Percentiles rank a stretch among this genome's conserved stretches.
These are phyloP conservation scores for Eospalax fontanierii DNA, from an alignment of 2,797 vertebrate species.

Conservation along the genomic window DNA sequence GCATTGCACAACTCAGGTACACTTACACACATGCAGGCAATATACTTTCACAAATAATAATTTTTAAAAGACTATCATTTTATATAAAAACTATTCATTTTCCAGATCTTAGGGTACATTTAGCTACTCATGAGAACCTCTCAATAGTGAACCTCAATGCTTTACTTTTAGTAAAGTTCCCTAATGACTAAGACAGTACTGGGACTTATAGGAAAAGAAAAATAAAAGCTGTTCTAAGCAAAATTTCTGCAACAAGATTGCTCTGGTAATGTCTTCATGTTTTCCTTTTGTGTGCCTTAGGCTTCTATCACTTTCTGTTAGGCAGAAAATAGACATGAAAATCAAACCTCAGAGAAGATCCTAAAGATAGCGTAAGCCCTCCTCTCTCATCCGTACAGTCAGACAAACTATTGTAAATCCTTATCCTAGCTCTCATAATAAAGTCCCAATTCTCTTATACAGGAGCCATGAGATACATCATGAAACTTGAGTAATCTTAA, in stretches of 20 bases:
- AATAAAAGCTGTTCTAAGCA: neutral
- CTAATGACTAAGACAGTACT: neutral
- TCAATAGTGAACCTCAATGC: neutral
- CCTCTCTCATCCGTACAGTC: neutral
- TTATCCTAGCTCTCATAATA: neutral
- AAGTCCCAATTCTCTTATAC: neutral
- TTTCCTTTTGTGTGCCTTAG: neutral
- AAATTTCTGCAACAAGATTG: neutral
- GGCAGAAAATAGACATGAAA: neutral
- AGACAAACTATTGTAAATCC: neutral
- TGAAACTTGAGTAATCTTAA: neutral
- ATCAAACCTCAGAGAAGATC: no score
- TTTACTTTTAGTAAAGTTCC: neutral
- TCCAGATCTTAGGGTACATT: neutral
- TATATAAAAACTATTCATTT: neutral
- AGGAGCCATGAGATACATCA: neutral
- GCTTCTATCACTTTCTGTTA: neutral
- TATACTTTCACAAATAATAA: no score
- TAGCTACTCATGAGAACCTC: neutral
- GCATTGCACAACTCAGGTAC: no score
- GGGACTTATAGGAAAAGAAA: neutral
- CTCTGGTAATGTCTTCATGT: neutral
- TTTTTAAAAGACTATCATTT: neutral
- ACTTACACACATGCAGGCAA: no score
- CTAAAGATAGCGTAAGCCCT: neutral